These are phyloP conservation scores for Xiphorhynchus erythropygius DNA, from an alignment of 2,797 vertebrate genomes.

Conservation along the genomic window DNA sequence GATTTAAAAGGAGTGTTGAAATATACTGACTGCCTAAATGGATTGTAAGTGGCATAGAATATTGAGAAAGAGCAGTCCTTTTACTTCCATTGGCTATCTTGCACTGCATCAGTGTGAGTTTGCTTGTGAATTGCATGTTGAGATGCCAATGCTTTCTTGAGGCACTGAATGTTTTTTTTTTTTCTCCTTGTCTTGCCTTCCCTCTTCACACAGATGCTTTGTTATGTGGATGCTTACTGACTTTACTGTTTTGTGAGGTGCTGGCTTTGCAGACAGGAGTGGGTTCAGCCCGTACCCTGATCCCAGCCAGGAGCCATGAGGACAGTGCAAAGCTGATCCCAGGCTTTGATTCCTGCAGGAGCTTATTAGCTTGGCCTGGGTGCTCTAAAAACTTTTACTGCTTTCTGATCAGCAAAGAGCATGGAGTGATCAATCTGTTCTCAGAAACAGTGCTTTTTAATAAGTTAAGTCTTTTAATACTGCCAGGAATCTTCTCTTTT, in stretches of 20 bases:
- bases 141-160: neutral
- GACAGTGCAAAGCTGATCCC: neutral
- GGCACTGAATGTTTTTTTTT: neutral
- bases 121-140: neutral
- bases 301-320: neutral
- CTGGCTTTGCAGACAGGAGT: neutral
- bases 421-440: neutral
- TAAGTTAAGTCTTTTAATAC: neutral
- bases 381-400: neutral
- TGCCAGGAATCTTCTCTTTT: neutral
- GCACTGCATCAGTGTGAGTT: neutral
- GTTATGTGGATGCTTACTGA: neutral
- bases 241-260: neutral
- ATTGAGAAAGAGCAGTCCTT: neutral
- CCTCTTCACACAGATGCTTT: neutral
- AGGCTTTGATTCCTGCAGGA: neutral
- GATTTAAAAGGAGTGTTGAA: conserved; percentile 21
- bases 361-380: neutral
- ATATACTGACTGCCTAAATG: neutral
- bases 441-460: neutral
- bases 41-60: neutral
- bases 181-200: neutral
- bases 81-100: neutral
- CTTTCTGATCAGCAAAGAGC: neutral
- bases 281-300: neutral